Evolutionary conservation across 1,140 invertebrate genomes (phyloP).

Genomic region (Drosophila serrata): DNA sequence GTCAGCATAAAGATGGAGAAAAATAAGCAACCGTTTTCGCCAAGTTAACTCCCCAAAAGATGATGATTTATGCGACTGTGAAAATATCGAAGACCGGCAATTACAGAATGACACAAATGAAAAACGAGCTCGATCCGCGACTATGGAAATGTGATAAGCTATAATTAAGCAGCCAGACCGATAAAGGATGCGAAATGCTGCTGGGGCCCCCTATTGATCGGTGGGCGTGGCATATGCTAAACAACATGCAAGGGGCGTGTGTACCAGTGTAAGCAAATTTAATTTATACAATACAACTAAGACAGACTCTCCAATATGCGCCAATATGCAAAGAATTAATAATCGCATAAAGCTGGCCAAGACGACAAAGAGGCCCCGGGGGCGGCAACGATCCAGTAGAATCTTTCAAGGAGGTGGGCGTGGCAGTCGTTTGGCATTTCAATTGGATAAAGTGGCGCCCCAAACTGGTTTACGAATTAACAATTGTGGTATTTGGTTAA

Average conservation of each 20-base stretch:
- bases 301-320: slow-evolving; percentile 7
- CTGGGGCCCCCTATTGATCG: slow-evolving; percentile 11
- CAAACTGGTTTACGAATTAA: slow-evolving; percentile 60
- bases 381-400: slow-evolving; percentile 18
- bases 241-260: slow-evolving; percentile 84
- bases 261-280: slow-evolving; percentile 77
- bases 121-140: slow-evolving; percentile 77
- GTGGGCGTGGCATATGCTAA: slow-evolving; percentile 81
- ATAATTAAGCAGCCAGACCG: slow-evolving; percentile 71
- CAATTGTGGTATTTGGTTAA: slow-evolving; percentile 54
- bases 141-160: slow-evolving; percentile 84
- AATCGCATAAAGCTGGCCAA: slow-evolving; percentile 48
- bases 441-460: slow-evolving; percentile 81
- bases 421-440: slow-evolving; percentile 72
- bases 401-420: slow-evolving; percentile 30
- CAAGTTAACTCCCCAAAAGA: slow-evolving; percentile 29
- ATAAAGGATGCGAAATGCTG: slow-evolving; percentile 55
- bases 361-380: slow-evolving; percentile 8
- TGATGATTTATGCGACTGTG: slow-evolving; percentile 69
- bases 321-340: slow-evolving; percentile 83
- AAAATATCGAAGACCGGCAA: slow-evolving; percentile 54
- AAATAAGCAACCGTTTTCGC: background rate
- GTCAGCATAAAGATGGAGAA: slow-evolving; percentile 18
- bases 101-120: slow-evolving; percentile 77
- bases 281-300: slow-evolving; percentile 75